Evolutionary conservation across 1,140 invertebrate genomes (phyloP), one percentile per base, ranked within the genome.

Genomic region (Phymastichus coffea): DNA sequence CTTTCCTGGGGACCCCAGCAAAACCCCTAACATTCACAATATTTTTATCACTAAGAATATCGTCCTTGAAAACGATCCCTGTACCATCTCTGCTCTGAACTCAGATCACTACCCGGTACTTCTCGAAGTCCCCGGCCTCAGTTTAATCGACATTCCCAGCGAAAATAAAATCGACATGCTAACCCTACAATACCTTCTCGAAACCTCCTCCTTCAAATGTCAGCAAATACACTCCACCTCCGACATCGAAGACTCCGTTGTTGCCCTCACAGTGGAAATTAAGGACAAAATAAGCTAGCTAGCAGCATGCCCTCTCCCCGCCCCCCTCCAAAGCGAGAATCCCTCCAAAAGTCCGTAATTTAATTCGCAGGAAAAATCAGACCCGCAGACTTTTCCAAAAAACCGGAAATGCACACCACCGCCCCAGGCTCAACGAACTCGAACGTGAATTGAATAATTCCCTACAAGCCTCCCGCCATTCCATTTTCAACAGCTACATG

Each of bases 91-190:
- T n/a, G 1, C 6, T 1, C 46, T 57, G 2, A 57, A 28, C 43
- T 63, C 54, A 10, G 40, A 63, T 22, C 55, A 57, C 28, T 26
- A 23, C 6, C 49, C 57, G 23, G 46, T 49, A 2, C 3, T 47
- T 10, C 17, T 58, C 2, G 56, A 58, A 33, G 19, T 60, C 2
- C 19, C 43, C 3, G 12, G 10, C 15, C 2, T 2, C 1, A 17
- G 7, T 10, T 1, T 1, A 3, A 23, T 7, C 4, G 6, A 8
- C 9, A 22, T 3, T 1, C 25, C 25, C 0, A 53, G 12, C 0
- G 12, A 35, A 28, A 19, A 14, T 4, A 28, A 22, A 57, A 48
- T 20, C n/a, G n/a, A n/a, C n/a, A n/a, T n/a, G n/a, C n/a, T n/a
- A n/a, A n/a, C n/a, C n/a, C n/a, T n/a, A n/a, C n/a, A n/a, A n/a